Evolutionary conservation across 2,888 invertebrate species (phyloP).

Genomic region (Polymixis flavicincta): DNA sequence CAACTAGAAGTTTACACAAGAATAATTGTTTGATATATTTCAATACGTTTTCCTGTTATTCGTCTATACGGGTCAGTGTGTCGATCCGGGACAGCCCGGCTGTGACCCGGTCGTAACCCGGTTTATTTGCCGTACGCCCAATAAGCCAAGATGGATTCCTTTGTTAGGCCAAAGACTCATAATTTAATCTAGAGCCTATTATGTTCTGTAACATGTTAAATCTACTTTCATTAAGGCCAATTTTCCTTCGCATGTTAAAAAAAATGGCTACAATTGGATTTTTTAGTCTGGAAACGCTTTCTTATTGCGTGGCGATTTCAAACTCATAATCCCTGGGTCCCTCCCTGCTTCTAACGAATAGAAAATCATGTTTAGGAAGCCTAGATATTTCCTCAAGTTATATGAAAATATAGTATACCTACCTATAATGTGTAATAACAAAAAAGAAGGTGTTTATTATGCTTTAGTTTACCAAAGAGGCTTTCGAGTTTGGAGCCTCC

Average conservation of each 20-base stretch:
- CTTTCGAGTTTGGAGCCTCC: too few species aligned
- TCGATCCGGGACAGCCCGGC: conserved; percentile 70
- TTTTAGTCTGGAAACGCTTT: neutral
- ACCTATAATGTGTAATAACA: too few species aligned
- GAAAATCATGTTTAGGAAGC: neutral
- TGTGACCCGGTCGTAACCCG: conserved; percentile 66
- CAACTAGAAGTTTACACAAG: neutral
- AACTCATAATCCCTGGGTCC: neutral
- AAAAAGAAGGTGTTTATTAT: too few species aligned
- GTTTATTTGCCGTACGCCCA: conserved; percentile 49
- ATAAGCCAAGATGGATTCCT: conserved; percentile 12
- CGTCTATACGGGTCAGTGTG: conserved; percentile 72
- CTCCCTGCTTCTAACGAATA: too few species aligned
- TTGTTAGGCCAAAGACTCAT: neutral
- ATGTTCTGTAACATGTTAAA: neutral
- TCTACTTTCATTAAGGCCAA: neutral
- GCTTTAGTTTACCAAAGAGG: too few species aligned
- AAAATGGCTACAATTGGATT: neutral
- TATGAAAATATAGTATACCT: neutral
- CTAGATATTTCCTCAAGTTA: neutral
- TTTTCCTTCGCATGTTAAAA: neutral
- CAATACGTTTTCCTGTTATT: conserved; percentile 47
- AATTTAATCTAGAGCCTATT: neutral
- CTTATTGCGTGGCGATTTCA: neutral
- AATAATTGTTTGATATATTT: conserved; percentile 26